phyloP scores from a whole-genome alignment of 53 echinoderm and acorn worm species.

The Holothuria leucospilota region DNA sequence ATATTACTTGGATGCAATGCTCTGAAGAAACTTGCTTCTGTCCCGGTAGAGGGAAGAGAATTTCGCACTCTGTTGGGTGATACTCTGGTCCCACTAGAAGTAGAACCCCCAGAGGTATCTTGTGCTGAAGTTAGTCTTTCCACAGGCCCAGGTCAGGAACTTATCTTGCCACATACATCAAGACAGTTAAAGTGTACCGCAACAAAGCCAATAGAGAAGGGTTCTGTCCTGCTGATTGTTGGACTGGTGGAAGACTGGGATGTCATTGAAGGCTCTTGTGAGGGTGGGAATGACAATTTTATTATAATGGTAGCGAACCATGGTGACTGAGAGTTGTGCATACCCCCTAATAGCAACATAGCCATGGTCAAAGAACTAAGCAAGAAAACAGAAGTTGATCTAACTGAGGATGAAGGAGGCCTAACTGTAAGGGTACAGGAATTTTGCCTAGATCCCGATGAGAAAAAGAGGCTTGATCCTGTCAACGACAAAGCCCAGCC shows the following conservation, averaged over 20 bases:
- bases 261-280: conserved; percentile 3
- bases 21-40: conserved; percentile 13
- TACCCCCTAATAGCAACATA: background rate
- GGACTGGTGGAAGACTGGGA: background rate
- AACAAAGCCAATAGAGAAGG: background rate
- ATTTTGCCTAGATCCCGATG: background rate
- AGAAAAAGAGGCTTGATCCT: background rate
- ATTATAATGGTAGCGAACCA: background rate
- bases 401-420: background rate
- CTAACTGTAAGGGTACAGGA: background rate
- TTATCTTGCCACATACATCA: background rate
- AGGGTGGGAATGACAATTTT: background rate
- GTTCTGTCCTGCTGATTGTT: background rate
- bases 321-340: background rate
- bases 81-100: background rate
- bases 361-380: background rate
- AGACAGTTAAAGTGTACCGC: background rate
- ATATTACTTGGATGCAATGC: conserved; percentile 47
- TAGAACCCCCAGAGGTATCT: background rate
- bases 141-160: background rate
- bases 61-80: background rate
- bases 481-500: background rate
- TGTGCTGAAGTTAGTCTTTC: background rate
- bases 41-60: background rate
- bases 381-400: background rate